phyloP scores from a whole-genome alignment of 2,113 vertebrate genomes.

The Desmodus rotundus region DNA sequence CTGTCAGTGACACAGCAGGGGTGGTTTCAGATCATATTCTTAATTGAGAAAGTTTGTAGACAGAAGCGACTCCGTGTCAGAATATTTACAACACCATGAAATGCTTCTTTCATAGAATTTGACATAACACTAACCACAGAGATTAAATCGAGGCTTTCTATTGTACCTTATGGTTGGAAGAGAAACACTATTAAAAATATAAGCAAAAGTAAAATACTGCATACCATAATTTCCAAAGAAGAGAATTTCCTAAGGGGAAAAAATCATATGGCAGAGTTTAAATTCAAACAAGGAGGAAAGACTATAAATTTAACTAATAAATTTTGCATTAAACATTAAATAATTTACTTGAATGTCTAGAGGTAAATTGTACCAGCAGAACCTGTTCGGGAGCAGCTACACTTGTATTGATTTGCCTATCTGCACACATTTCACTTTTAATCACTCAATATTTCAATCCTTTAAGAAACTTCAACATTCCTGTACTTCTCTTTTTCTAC shows the following conservation, averaged over 20 bases:
- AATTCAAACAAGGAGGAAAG: constrained; percentile 75
- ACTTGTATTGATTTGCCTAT: constrained; percentile 78
- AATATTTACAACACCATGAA: constrained; percentile 89
- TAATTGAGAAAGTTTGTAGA: constrained; percentile 92
- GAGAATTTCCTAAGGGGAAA: constrained; percentile 54
- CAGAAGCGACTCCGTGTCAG: constrained; percentile 84
- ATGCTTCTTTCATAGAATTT: constrained; percentile 91
- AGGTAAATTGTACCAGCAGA: constrained; percentile 56
- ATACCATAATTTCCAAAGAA: constrained; percentile 68
- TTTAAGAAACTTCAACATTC: constrained; percentile 81
- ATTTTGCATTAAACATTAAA: constrained; percentile 79
- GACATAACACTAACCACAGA: constrained; percentile 91
- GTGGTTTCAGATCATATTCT: constrained; percentile 90
- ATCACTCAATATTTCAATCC: constrained; percentile 79
- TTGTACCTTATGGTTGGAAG: constrained; percentile 76
- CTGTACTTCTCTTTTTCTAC: constrained; percentile 82
- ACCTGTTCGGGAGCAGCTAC: constrained; percentile 46
- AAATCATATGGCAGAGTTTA: constrained; percentile 73
- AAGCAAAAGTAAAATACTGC: constrained; percentile 49
- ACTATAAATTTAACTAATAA: constrained; percentile 74
- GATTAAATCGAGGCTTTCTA: constrained; percentile 91
- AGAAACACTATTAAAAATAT: constrained; percentile 76
- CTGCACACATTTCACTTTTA: constrained; percentile 81
- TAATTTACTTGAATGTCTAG: constrained; percentile 69
- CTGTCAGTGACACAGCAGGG: constrained; percentile 90